Percentiles rank a stretch among this genome's conserved stretches.
Conservation (phyloP, 2,797 vertebrate species). For the Eidolon dupreanum region DNA sequence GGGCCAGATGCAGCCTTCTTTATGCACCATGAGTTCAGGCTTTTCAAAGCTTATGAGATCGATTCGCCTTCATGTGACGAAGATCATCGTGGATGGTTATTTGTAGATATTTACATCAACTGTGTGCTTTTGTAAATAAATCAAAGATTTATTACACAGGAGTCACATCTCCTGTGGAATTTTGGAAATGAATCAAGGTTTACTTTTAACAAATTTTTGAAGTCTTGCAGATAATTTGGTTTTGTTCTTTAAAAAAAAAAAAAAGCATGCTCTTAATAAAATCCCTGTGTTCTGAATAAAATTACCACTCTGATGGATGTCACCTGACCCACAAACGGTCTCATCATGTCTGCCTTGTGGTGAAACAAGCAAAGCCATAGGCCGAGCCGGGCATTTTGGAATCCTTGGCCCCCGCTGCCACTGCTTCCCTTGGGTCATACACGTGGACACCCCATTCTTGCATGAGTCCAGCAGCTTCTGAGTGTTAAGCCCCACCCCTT, state of each 20-base stretch:
- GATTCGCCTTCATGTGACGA: background rate
- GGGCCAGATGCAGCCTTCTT: background rate
- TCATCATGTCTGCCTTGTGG: rapidly evolving
- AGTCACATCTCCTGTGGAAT: background rate
- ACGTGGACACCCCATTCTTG: background rate
- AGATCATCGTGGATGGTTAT: background rate
- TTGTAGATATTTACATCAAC: background rate
- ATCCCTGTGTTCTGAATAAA: background rate
- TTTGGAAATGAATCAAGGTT: constrained; percentile 49
- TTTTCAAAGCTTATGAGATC: background rate
- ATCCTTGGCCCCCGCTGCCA: background rate
- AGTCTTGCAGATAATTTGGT: background rate
- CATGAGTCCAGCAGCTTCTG: rapidly evolving
- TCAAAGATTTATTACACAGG: background rate
- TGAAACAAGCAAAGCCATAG: background rate
- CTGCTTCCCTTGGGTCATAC: background rate
- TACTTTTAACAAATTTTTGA: constrained; percentile 2
- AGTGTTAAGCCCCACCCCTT: background rate
- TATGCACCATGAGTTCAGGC: too few relatives aligned
- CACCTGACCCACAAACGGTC: background rate
- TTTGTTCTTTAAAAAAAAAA: background rate
- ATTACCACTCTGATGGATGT: background rate
- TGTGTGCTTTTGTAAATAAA: constrained; percentile 37
- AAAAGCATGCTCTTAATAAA: background rate
- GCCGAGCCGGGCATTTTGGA: background rate